Evolutionary conservation across 2,888 invertebrate genomes (phyloP), one percentile per base, ranked within the genome.

Genomic region (Hedya salicella): DNA sequence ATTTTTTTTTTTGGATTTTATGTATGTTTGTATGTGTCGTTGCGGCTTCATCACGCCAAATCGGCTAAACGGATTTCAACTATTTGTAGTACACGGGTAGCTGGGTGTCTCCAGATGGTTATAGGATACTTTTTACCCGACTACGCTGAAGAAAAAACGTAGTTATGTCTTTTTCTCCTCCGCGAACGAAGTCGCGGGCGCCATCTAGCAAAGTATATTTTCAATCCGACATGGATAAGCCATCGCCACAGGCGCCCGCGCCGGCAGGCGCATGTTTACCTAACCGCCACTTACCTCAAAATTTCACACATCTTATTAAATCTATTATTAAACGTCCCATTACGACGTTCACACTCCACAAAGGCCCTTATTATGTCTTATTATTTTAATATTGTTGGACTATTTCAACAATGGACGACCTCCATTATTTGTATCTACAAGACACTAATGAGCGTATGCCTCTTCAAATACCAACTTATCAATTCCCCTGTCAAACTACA

Each of bases 381-480:
- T 90, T 90, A 91, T 91, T 90, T 87, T 87, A 89, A 88, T 88
- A 89, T 87, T 88, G 89, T 89, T 88, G 87, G 87, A 83, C 84
- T 83, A 85, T 81, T 80, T 71, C 78, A 78, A 87, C 86, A 85
- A 85, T 82, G 79, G 78, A 77, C 78, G 80, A 79, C 75, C 79
- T 76, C 77, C 72, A 74, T 72, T 78, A 79, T 80, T 81, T 81
- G 86, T 88, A 83, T 85, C 82, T 82, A 82, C 83, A 85, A 83
- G 82, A 82, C 87, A 84, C 86, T 91, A 91, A 91, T 90, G 91
- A 91, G 87, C 86, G 85, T 87, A 89, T 89, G 88, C 86, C 85
- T 88, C 86, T 83, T 84, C 74, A 69, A 75, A 71, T 68, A 78
- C 83, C 77, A 78, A 77, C 68, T 71, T 73, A 48, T 21, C 19